Evolutionary conservation across 2,113 vertebrate species (phyloP).

Genomic region (Silurus glanis): DNA sequence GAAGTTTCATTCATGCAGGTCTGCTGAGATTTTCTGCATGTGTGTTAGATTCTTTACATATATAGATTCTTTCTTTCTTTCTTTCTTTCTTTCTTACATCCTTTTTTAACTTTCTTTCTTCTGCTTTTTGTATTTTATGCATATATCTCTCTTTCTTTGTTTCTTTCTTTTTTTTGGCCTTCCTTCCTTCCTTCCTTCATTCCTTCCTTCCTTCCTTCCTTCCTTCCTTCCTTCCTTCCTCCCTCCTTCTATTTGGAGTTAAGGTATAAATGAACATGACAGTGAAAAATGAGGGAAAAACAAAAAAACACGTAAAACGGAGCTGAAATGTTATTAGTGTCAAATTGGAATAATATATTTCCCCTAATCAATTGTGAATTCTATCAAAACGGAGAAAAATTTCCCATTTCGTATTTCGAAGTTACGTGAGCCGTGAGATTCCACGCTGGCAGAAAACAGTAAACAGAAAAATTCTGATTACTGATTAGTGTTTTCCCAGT

Average conservation of each 20-base stretch:
- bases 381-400: background rate
- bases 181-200: too few relatives aligned
- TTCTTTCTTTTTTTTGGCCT: too few relatives aligned
- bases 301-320: background rate
- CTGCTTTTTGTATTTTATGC: too few relatives aligned
- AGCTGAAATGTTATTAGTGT: background rate
- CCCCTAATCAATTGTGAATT: background rate
- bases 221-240: too few relatives aligned
- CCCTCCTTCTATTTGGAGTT: too few relatives aligned
- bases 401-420: slow-evolving; percentile 21
- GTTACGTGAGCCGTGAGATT: slow-evolving; percentile 1
- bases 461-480: background rate
- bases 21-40: background rate
- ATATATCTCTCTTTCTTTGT: too few relatives aligned
- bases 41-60: background rate
- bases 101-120: too few relatives aligned
- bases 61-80: too few relatives aligned
- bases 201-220: too few relatives aligned
- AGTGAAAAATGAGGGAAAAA: background rate
- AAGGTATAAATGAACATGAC: too few relatives aligned
- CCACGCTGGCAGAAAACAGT: background rate
- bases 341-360: background rate
- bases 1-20: slow-evolving; percentile 12
- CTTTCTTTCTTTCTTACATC: background rate
- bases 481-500: slow-evolving; percentile 35